Conservation (phyloP, 37 sponge, comb jelly and placozoan genomes). For the Petrosia ficiformis region DNA sequence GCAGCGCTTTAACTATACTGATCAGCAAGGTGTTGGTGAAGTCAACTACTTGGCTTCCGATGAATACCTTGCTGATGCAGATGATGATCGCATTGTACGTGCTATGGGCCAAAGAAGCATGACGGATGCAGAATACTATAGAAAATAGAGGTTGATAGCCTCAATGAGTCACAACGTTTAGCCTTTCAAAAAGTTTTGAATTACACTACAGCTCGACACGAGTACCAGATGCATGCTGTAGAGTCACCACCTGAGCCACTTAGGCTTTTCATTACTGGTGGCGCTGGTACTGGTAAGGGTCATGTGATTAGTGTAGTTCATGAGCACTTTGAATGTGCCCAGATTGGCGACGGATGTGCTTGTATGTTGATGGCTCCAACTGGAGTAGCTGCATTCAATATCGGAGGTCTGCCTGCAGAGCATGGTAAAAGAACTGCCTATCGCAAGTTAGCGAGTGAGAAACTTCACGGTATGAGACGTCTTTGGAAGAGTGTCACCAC, state of each 20-base stretch:
- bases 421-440: too few relatives aligned
- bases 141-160: neutral
- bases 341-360: too few relatives aligned
- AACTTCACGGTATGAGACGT: neutral
- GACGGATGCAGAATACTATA: neutral
- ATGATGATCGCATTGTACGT: slow-evolving; percentile 3
- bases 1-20: neutral
- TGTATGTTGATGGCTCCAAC: too few relatives aligned
- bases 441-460: too few relatives aligned
- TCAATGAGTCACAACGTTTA: neutral
- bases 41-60: neutral
- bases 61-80: neutral
- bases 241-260: too few relatives aligned
- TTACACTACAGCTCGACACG: too few relatives aligned
- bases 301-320: slow-evolving; percentile 2
- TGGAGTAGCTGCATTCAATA: slow-evolving; percentile 21
- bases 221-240: too few relatives aligned
- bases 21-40: neutral
- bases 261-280: slow-evolving; percentile 1
- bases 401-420: too few relatives aligned
- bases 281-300: slow-evolving; percentile 7
- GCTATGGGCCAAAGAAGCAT: neutral
- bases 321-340: too few relatives aligned
- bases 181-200: slow-evolving; percentile 1
- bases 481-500: slow-evolving; percentile 6